These are phyloP conservation scores for Synergus itoensis DNA, from an alignment of 2,888 invertebrate species.

Conservation along the genomic window DNA sequence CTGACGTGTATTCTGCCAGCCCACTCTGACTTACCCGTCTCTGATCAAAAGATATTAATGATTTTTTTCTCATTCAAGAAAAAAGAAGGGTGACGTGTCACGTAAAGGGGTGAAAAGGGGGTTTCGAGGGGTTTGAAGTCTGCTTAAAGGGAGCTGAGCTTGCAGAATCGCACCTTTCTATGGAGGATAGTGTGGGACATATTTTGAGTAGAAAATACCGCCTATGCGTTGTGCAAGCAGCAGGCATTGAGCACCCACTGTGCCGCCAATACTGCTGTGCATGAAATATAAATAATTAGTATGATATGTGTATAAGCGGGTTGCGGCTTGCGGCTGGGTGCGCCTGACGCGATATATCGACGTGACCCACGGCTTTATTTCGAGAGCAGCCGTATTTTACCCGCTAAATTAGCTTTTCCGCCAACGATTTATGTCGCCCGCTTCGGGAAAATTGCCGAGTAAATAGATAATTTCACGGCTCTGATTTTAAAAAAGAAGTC, in stretches of 20 bases:
- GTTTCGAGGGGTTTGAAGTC: constrained; percentile 26
- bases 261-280: constrained; percentile 44
- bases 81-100: constrained; percentile 13
- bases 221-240: constrained; percentile 54
- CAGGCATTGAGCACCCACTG: constrained; percentile 28
- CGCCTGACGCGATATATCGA: constrained; percentile 65
- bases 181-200: constrained; percentile 44
- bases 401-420: constrained; percentile 69
- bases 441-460: constrained; percentile 55
- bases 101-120: constrained; percentile 38
- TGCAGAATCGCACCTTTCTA: constrained; percentile 37
- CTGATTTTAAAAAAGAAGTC: constrained; percentile 18
- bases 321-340: constrained; percentile 61
- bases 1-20: background rate
- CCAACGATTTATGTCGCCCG: constrained; percentile 67
- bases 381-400: constrained; percentile 68
- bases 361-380: constrained; percentile 70
- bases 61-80: constrained; percentile 35
- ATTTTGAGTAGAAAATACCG: constrained; percentile 64
- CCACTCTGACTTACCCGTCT: background rate
- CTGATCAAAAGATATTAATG: constrained; percentile 22
- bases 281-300: constrained; percentile 74
- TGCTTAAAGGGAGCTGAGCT: constrained; percentile 34
- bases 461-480: constrained; percentile 61
- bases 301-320: constrained; percentile 66